Conservation (phyloP, 2,888 invertebrate genomes). For the Drosophila seclusa region DNA sequence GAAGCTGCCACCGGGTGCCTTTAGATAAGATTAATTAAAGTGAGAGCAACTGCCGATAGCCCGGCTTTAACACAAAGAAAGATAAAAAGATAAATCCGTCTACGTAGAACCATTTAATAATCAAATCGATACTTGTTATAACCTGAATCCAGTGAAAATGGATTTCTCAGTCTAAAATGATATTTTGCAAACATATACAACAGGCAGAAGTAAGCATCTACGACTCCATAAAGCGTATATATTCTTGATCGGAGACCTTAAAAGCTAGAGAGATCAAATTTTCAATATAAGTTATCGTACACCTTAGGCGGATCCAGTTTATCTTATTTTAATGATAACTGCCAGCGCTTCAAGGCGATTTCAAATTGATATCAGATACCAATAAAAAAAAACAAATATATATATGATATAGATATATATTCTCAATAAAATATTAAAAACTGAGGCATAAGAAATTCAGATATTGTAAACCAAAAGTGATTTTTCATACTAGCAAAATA, state of each 20-base stretch:
- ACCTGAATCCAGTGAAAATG: background rate
- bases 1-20: constrained; percentile 11
- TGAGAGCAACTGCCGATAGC: background rate
- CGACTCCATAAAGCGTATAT: background rate
- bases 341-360: background rate
- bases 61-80: background rate
- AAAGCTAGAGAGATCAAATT: background rate
- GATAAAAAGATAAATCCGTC: background rate
- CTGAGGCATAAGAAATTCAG: background rate
- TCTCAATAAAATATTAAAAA: background rate
- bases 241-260: background rate
- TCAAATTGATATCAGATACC: background rate
- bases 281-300: background rate
- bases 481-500: background rate
- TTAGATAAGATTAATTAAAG: constrained; percentile 4
- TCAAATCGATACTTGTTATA: background rate
- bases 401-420: background rate
- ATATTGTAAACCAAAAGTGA: fast-evolving
- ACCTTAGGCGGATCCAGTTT: background rate
- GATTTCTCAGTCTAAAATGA: background rate
- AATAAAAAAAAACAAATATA: background rate
- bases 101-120: background rate
- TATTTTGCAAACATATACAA: background rate
- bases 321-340: background rate
- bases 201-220: background rate